Base-by-base conservation (phyloP, 2,888 invertebrate species). In the Gymnoscelis rufifasciata region DNA sequence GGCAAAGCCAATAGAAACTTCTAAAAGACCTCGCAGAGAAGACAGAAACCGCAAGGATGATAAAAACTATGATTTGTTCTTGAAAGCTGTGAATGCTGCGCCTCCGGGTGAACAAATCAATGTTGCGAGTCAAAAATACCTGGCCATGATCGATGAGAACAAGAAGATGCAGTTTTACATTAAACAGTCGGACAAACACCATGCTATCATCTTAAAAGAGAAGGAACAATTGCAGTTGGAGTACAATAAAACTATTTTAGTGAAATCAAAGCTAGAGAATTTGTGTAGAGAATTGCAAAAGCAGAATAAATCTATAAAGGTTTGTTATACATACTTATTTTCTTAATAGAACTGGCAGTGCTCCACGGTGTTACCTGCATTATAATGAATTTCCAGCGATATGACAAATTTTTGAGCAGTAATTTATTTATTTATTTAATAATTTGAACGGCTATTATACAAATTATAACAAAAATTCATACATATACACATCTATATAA, bases 281-380 rank as follows among this genome's bases (percentile, higher is more conserved):
- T 89, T 98, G 3, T 98, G 98, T 71, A 87, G 98, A 7, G 97
- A 98, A 74, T 90, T 98, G 33, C 98, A 98, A 80, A 94, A 94
- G 70, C 94, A 97, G 64, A 97, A 97, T 72, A 97, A 97, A 75
- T 91, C 94, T 38, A 93, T 97, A 11, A 96, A 96, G 90, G 94
- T 45, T 6, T 4, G 31, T 33, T n/a, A n/a, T n/a, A n/a, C n/a
- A n/a, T n/a, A n/a, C n/a, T n/a, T n/a, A n/a, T n/a, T n/a, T n/a
- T n/a, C n/a, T n/a, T n/a, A n/a, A n/a, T n/a, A n/a, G n/a, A n/a
- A n/a, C n/a, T n/a, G n/a, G n/a, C n/a, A n/a, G n/a, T n/a, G n/a
- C n/a, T n/a, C n/a, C n/a, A n/a, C n/a, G n/a, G n/a, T n/a, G n/a
- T n/a, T n/a, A n/a, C n/a, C n/a, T n/a, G n/a, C n/a, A n/a, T n/a